A percentile compares a stretch with the other conserved stretches of the same genome.
These are phyloP conservation scores for Polietes domitor DNA, from an alignment of 2,888 invertebrate species.

Conservation along the genomic window DNA sequence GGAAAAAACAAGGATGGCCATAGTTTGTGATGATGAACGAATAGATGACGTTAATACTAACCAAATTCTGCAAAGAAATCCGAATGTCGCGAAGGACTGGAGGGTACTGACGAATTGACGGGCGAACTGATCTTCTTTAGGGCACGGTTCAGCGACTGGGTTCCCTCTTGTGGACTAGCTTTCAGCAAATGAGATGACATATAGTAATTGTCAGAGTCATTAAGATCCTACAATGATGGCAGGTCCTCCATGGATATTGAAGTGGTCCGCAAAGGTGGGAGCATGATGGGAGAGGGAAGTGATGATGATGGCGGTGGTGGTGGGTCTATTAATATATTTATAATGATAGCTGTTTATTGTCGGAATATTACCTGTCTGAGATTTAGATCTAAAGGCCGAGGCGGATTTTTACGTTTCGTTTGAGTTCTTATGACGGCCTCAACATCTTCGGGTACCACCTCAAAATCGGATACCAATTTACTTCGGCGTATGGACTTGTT, in stretches of 20 bases:
- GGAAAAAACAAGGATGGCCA: background rate
- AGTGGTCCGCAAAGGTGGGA: background rate
- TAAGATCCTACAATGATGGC: constrained; percentile 65
- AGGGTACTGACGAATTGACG: constrained; percentile 84
- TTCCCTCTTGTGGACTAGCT: constrained; percentile 75
- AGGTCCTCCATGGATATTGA: background rate
- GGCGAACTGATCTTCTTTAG: constrained; percentile 82
- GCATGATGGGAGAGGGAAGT: no score
- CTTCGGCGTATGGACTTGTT: constrained; percentile 75
- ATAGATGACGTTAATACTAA: constrained; percentile 76
- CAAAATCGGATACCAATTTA: constrained; percentile 77
- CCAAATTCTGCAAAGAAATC: constrained; percentile 86
- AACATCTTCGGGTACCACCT: constrained; percentile 79
- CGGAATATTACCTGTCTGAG: constrained; percentile 74
- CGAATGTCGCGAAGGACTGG: constrained; percentile 86
- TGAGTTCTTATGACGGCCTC: constrained; percentile 75
- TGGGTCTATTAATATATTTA: background rate
- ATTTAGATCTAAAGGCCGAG: constrained; percentile 79
- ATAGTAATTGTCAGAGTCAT: constrained; percentile 79
- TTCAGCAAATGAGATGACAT: constrained; percentile 80
- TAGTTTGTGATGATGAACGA: background rate
- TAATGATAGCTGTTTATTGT: background rate
- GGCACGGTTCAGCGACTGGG: constrained; percentile 81
- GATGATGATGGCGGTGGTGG: background rate
- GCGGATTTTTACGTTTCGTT: constrained; percentile 73